phyloP scores from a whole-genome alignment of 2,113 vertebrate genomes.

The Puntigrus tetrazona region DNA sequence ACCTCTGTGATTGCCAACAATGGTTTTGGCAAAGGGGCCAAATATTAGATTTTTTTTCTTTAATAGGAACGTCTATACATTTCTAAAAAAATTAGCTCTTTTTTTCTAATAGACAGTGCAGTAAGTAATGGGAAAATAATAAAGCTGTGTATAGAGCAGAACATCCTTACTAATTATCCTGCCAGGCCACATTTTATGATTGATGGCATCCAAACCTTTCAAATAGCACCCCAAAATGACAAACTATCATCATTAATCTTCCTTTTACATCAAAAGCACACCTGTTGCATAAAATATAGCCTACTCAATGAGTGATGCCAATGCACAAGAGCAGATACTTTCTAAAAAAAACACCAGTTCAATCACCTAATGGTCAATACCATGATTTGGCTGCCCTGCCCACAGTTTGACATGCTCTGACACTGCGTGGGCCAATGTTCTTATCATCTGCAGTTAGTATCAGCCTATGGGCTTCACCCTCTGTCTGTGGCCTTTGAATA shows the following conservation, averaged over 20 bases:
- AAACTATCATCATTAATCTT: neutral
- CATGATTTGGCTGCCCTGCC: neutral
- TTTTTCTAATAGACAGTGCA: neutral
- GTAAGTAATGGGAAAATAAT: neutral
- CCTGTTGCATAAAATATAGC: neutral
- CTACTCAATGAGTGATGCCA: neutral
- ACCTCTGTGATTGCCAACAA: too few relatives aligned
- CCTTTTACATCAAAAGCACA: neutral
- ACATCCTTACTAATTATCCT: neutral
- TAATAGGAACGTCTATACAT: neutral
- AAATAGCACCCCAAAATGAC: neutral
- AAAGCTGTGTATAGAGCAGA: neutral
- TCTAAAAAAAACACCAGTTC: neutral
- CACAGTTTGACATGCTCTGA: slow-evolving; percentile 15
- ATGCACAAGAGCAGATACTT: neutral
- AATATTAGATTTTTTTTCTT: too few relatives aligned
- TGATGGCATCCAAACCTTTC: neutral
- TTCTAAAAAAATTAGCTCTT: neutral
- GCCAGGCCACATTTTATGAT: neutral
- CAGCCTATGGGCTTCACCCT: neutral
- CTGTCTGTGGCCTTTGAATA: neutral
- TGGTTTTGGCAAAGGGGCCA: too few relatives aligned
- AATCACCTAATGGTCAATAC: neutral
- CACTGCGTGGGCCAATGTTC: neutral
- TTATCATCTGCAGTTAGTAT: slow-evolving; percentile 21